Base-by-base conservation (phyloP, 2,888 invertebrate species). In the Sturmia bella region DNA sequence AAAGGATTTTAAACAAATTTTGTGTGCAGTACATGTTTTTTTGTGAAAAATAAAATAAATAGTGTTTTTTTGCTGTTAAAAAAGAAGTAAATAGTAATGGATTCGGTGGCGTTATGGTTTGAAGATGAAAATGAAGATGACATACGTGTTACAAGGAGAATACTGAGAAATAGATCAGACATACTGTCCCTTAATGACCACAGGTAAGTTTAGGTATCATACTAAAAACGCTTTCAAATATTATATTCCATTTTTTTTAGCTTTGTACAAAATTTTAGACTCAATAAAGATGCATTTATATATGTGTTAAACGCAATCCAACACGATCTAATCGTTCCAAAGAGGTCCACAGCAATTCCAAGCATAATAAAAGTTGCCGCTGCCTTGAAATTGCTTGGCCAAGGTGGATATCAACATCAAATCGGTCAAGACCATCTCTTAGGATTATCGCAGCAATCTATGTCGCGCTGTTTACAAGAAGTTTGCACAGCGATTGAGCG, bases 391-490 rank as follows among this genome's bases (percentile, higher is more conserved):
- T 27, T 3, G 27, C 27, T 61, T 61, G 21, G 27, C 1, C 45
- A 63, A 63, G 48, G 27, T 15, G 48, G 48, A 27, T 48, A 63
- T 63, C 45, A 48, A 32, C 45, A 48, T 11, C 24, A 15, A 45
- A 48, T 32, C 45, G 63, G 48, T 11, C 45, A 48, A 63, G 45
- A 39, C 45, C 63, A 45, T 17, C 15, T 48, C 12, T 63, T 63
- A 32, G 63, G 63, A 2, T 12, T 63, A 48, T 45, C 63, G 12
- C 48, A 63, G 17, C 48, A 63, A 11, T 63, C 63, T n/a, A 64
- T 64, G 68, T 43, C 68, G 24, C 56, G 54, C 43, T 43, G 24
- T 27, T 69, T 56, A 56, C 21, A 50, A 45, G n/a, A 69, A 39
- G 50, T 56, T 17, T 45, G 12, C 21, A 13, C 12, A 12, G 43